phyloP scores from a whole-genome alignment of 1,140 invertebrate species.

The Telenomus remus region DNA sequence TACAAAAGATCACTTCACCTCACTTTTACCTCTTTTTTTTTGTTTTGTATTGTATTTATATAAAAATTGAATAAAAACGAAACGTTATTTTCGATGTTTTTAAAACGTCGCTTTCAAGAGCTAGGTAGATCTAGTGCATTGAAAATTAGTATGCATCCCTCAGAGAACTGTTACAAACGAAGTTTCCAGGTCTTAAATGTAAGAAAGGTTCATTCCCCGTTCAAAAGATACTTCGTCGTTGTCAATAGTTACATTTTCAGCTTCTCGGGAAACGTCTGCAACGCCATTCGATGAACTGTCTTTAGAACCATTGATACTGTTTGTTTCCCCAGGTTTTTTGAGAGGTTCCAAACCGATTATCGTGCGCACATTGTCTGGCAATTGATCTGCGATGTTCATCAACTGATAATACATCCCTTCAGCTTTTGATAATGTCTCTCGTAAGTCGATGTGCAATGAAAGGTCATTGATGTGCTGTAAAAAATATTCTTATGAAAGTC shows the following conservation, averaged over 20 bases:
- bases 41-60: too few relatives aligned
- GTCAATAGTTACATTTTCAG: conserved; percentile 62
- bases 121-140: conserved; percentile 11
- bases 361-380: conserved; percentile 81
- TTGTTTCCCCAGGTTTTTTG: conserved; percentile 50
- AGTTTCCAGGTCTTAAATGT: conserved; percentile 64
- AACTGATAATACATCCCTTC: conserved; percentile 93
- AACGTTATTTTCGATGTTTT: too few relatives aligned
- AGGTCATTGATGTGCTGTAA: conserved; percentile 93
- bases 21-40: too few relatives aligned
- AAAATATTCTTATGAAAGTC: background rate
- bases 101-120: too few relatives aligned
- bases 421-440: conserved; percentile 86
- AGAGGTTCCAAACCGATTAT: conserved; percentile 80
- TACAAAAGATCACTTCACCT: too few relatives aligned
- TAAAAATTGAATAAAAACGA: too few relatives aligned
- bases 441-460: conserved; percentile 87
- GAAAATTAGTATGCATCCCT: conserved; percentile 27
- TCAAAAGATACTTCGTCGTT: conserved; percentile 69
- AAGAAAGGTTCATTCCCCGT: conserved; percentile 66
- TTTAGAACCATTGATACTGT: conserved; percentile 54
- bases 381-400: conserved; percentile 78
- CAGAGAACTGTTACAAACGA: conserved; percentile 59
- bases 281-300: conserved; percentile 16
- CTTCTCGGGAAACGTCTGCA: conserved; percentile 11